These are phyloP conservation scores for Diorhabda sublineata DNA, from an alignment of 1,140 invertebrate genomes.

Conservation along the genomic window DNA sequence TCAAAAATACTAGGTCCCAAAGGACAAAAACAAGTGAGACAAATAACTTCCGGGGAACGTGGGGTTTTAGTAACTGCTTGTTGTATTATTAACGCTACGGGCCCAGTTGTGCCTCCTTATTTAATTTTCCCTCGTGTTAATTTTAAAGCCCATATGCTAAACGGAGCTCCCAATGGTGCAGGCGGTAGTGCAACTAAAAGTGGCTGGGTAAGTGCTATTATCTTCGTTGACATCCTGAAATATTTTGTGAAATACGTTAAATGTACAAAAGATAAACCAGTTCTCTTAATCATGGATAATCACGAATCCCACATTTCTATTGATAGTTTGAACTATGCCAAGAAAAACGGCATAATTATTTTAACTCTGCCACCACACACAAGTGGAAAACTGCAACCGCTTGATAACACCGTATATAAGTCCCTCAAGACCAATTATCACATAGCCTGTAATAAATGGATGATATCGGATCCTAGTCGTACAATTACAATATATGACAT, in stretches of 20 bases:
- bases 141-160: conserved; percentile 38
- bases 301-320: conserved; percentile 26
- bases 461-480: conserved; percentile 36
- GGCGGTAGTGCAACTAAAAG: conserved; percentile 23
- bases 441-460: conserved; percentile 40
- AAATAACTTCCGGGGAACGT: conserved; percentile 44
- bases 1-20: conserved; percentile 45
- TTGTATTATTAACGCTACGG: conserved; percentile 40
- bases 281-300: conserved; percentile 23
- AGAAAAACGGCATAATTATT: conserved; percentile 40
- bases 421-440: conserved; percentile 45
- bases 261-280: conserved; percentile 15
- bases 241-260: conserved; percentile 22
- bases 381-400: conserved; percentile 46
- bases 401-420: conserved; percentile 43
- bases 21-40: conserved; percentile 45
- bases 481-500: conserved; percentile 43
- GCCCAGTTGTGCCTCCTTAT: conserved; percentile 39
- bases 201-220: conserved; percentile 16
- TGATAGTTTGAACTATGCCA: conserved; percentile 29
- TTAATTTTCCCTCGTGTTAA: conserved; percentile 42
- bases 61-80: conserved; percentile 42
- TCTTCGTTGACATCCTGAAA: conserved; percentile 24
- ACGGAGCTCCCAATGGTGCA: conserved; percentile 34
- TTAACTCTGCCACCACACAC: conserved; percentile 42